Percentiles rank a stretch among this genome's conserved stretches.
Evolutionary conservation across 2,888 invertebrate genomes (phyloP).

Genomic region (Sesia apiformis): DNA sequence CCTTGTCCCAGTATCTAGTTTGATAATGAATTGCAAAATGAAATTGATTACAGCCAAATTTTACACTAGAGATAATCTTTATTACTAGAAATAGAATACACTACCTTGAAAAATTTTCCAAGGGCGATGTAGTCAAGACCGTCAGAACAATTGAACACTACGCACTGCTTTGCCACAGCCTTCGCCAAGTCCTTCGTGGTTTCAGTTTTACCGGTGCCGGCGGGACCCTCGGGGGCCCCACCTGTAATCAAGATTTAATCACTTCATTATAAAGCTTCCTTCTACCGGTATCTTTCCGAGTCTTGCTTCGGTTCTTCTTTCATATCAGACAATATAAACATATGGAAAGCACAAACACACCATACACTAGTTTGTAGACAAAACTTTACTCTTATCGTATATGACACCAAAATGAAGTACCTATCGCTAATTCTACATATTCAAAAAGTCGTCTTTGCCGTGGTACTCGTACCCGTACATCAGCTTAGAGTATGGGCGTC

Average conservation of each 20-base stretch:
- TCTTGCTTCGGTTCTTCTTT: too few species aligned
- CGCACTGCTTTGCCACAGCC: conserved; percentile 96
- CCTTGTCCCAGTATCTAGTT: too few species aligned
- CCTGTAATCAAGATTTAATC: conserved; percentile 46
- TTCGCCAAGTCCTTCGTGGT: conserved; percentile 97
- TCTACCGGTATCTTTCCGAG: too few species aligned
- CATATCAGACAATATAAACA: too few species aligned
- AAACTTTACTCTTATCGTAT: too few species aligned
- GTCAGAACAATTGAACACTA: conserved; percentile 97
- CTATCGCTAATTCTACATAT: too few species aligned
- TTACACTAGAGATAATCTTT: neutral
- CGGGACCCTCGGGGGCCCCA: conserved; percentile 89
- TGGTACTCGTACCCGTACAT: conserved; percentile 96
- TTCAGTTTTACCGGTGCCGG: conserved; percentile 92
- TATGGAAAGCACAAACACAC: too few species aligned
- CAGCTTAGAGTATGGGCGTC: conserved; percentile 89
- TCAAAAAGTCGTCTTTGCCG: conserved; percentile 77
- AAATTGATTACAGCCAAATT: too few species aligned
- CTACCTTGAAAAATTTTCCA: conserved; percentile 92
- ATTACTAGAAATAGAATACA: neutral
- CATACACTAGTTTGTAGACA: too few species aligned
- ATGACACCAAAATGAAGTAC: too few species aligned
- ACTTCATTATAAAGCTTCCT: too few species aligned
- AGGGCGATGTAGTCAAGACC: conserved; percentile 94
- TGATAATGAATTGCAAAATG: too few species aligned